Evolutionary conservation across 2,888 invertebrate genomes (phyloP).

Genomic region (Ochlodes sylvanus): DNA sequence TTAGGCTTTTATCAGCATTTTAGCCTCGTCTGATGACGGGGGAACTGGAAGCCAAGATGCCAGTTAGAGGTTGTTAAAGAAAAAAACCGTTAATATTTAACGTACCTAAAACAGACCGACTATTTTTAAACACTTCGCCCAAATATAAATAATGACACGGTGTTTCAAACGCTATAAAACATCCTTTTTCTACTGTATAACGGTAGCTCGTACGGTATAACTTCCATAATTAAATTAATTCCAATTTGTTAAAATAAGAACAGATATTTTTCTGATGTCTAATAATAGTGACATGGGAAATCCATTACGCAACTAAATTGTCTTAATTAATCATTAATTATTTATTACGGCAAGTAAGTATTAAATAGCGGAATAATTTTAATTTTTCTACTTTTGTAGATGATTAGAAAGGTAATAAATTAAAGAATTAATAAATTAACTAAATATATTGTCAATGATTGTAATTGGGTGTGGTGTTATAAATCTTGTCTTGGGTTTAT

Average conservation of each 20-base stretch:
- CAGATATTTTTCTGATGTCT: conserved; percentile 1
- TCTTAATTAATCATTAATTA: conserved; percentile 1
- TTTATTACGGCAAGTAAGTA: not conserved
- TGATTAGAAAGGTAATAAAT: too few species aligned
- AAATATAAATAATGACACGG: too few species aligned
- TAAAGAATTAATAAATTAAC: not conserved
- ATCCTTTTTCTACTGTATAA: not conserved
- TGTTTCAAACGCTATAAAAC: not conserved
- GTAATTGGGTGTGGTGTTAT: too few species aligned
- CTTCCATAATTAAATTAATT: not conserved
- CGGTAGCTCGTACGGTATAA: not conserved
- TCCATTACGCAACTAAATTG: conserved; percentile 24
- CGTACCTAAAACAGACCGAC: too few species aligned
- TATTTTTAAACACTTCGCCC: too few species aligned
- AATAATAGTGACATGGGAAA: conserved; percentile 12
- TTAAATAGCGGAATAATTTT: conserved; percentile 3
- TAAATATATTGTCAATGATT: not conserved
- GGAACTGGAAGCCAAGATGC: too few species aligned
- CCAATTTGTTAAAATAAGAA: not conserved
- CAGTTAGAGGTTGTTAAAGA: too few species aligned
- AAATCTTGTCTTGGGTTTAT: too few species aligned
- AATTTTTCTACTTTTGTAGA: not conserved
- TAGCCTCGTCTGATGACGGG: too few species aligned
- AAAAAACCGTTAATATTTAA: too few species aligned
- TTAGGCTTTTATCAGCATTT: too few species aligned